Conservation (phyloP, 1,140 invertebrate genomes). For the Gryon sp. region DNA sequence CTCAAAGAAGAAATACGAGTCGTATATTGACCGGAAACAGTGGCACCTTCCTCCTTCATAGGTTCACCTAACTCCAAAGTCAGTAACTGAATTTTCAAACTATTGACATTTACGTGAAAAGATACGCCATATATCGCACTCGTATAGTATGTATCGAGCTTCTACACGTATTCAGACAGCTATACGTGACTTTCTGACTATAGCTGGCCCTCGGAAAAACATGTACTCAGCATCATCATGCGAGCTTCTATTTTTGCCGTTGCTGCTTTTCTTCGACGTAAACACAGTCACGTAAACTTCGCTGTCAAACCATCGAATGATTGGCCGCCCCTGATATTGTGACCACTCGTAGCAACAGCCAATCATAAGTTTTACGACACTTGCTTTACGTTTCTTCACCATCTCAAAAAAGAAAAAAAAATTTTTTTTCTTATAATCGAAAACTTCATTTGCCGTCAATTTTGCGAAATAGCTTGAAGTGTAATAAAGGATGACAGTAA, state of each 20-base stretch:
- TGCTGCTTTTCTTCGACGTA: conserved; percentile 23
- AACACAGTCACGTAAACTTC: conserved; percentile 46
- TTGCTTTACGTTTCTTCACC: neutral
- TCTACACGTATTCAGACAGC: conserved; percentile 42
- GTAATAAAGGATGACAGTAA: neutral
- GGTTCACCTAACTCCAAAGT: conserved; percentile 23
- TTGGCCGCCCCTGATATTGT: conserved; percentile 36
- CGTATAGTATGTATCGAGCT: conserved; percentile 49
- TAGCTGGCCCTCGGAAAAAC: conserved; percentile 51
- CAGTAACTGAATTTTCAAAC: conserved; percentile 59
- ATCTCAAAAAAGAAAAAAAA: neutral
- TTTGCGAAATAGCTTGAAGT: neutral
- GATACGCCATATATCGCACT: conserved; percentile 44
- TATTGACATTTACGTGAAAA: conserved; percentile 55
- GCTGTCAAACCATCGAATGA: conserved; percentile 40
- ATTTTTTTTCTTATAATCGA: too few relatives aligned
- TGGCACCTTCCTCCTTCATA: conserved; percentile 21
- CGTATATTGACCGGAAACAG: conserved; percentile 38
- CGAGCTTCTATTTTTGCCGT: conserved; percentile 40
- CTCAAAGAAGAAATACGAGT: conserved; percentile 6
- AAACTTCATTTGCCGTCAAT: neutral
- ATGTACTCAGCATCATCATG: conserved; percentile 53
- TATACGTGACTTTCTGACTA: conserved; percentile 63
- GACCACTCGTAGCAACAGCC: conserved; percentile 30
- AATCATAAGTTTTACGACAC: conserved; percentile 26